Evolutionary conservation across 2,113 vertebrate genomes (phyloP).

Genomic region (Sialia sialis): DNA sequence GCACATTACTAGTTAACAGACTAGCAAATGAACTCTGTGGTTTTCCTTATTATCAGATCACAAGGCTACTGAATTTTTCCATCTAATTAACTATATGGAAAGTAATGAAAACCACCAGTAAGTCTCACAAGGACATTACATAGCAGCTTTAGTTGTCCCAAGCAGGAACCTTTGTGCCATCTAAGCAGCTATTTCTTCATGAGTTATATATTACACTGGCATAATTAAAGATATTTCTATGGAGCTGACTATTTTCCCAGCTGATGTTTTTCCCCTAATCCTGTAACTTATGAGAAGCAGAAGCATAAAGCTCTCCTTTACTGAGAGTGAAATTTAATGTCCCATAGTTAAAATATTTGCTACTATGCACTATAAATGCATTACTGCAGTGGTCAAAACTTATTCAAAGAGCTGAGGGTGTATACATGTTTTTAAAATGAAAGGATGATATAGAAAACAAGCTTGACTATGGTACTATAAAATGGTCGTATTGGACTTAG

Average conservation of each 20-base stretch:
- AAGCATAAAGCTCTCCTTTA: background rate
- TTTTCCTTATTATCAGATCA: background rate
- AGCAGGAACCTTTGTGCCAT: background rate
- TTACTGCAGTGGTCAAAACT: background rate
- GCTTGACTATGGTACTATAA: background rate
- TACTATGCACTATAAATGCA: background rate
- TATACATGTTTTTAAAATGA: background rate
- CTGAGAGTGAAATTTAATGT: accelerated
- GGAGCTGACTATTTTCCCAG: background rate
- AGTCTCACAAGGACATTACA: background rate
- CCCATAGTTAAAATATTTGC: background rate
- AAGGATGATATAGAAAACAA: background rate
- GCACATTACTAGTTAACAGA: background rate
- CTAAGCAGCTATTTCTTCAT: background rate
- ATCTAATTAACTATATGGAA: background rate
- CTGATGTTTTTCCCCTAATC: background rate
- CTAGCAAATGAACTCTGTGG: background rate
- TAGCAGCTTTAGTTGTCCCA: background rate
- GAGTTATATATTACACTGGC: background rate
- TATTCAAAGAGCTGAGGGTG: background rate
- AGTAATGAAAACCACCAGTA: background rate
- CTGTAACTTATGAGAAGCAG: background rate
- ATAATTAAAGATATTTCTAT: background rate
- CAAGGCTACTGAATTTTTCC: background rate
- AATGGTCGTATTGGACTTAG: background rate